Conservation (phyloP, 2,797 vertebrate genomes). For the Sebastes cheni region DNA sequence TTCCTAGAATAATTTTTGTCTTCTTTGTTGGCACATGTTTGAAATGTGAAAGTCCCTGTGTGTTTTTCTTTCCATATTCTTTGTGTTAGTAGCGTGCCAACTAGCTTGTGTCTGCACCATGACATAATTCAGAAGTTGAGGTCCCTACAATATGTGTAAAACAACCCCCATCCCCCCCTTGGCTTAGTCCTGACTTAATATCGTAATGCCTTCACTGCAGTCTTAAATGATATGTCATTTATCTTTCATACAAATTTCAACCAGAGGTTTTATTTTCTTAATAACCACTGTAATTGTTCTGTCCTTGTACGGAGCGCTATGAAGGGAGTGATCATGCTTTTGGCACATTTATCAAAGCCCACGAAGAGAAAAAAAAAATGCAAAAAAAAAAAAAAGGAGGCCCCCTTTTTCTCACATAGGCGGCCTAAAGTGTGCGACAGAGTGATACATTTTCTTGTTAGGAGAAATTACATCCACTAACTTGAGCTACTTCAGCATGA, state of each 20-base stretch:
- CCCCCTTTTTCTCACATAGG: conserved; percentile 81
- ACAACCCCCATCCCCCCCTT: conserved; percentile 11
- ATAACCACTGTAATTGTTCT: conserved; percentile 84
- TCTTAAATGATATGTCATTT: conserved; percentile 73
- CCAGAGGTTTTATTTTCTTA: conserved; percentile 77
- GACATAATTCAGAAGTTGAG: conserved; percentile 47
- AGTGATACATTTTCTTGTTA: conserved; percentile 99
- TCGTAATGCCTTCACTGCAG: conserved; percentile 51
- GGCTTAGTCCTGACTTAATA: conserved; percentile 39
- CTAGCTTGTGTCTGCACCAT: not conserved
- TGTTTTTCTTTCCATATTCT: not conserved
- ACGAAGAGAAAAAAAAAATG: conserved; percentile 60
- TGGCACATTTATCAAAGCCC: conserved; percentile 91
- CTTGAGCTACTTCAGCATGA: conserved; percentile 99
- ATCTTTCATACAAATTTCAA: conserved; percentile 76
- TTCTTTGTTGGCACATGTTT: conserved; percentile 46
- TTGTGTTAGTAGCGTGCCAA: not conserved
- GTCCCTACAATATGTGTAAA: conserved; percentile 28
- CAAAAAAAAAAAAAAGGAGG: conserved; percentile 74
- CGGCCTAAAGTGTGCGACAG: conserved; percentile 92
- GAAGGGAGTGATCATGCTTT: conserved; percentile 84
- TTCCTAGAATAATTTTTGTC: not conserved
- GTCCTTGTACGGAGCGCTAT: conserved; percentile 80
- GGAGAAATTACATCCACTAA: conserved; percentile 98
- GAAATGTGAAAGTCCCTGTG: conserved; percentile 24